Evolutionary conservation across 2,797 vertebrate genomes (phyloP), one percentile per base, ranked within the genome.

Genomic region (Onychomys leucogaster): DNA sequence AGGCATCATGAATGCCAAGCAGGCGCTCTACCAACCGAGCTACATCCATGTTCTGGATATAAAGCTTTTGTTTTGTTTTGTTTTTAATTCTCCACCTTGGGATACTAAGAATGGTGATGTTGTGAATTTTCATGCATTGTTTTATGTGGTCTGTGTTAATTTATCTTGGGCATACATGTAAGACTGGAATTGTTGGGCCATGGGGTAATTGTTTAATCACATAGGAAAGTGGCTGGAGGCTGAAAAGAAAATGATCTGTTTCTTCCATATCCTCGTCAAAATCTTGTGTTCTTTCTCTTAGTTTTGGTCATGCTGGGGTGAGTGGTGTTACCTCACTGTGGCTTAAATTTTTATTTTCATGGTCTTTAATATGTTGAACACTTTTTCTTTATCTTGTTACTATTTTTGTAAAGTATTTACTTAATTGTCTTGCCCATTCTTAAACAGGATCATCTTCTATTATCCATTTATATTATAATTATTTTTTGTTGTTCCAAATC

Each of bases 301-400:
- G 89, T 77, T 87, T 86, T 92, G 76, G n/a, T 49, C n/a, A 4
- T 94, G 1, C 43, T 65, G 32, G 10, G 37, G 25, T 71, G 55
- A n/a, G 23, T 57, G 13, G 10, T 75, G 27, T 27, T 52, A 63
- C 52, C 19, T 75, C 43, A 25, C 7, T 73, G 12, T 73, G 34
- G 12, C 37, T 94, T 92, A 80, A 34, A 89, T 92, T 92, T 87
- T 59, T 19, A 80, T 75, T 89, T 96, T 55, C 16, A 69, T 57
- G 7, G 10, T 83, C 29, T 87, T 29, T 87, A 49, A 87, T 46
- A 29, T 67, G n/a, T 61, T 83, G 81, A 86, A n/a, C 32, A 86
- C 57, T 82, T 90, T 77, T 90, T 90, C 32, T 23, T 89, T 25
- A 41, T 43, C 34, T 90, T 77, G 34, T 71, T 46, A 43, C 21